Evolutionary conservation across 2,888 invertebrate genomes (phyloP), one percentile per base, ranked within the genome.

Genomic region (Thymelicus acteon): DNA sequence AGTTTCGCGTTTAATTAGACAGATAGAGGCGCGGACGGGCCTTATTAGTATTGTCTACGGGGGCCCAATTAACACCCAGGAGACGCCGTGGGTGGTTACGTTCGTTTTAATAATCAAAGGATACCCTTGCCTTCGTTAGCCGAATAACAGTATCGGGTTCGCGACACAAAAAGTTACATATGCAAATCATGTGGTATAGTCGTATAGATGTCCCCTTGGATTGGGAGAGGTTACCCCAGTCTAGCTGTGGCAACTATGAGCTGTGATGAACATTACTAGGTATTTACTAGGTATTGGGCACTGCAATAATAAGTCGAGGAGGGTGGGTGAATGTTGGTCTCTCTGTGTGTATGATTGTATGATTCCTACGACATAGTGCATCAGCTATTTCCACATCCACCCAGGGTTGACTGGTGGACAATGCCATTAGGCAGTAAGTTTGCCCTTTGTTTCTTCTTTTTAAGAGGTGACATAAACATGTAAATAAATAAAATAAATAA

Each of bases 31-130:
- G 91, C 92, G 92, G 91, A 91, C 92, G 90, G 87, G 91, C 90
- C 93, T 93, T 93, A 93, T 93, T 93, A 93, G 93, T 93, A 93
- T 93, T 93, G 93, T 93, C 93, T 93, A 92, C 92, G 92, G 93
- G 91, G 91, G 92, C 92, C 92, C 93, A 93, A 93, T 93, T 93
- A 93, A 92, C 93, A 91, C 93, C 88, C 87, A 87, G 89, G 87
- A 82, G 90, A 85, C 87, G 85, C 87, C 85, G 90, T 89, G 90
- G 92, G 90, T 89, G 91, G 92, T 82, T 84, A 85, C 85, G 83
- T 89, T 91, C 90, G 89, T 91, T 93, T 92, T 92, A 91, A 93
- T 93, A 92, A 93, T 92, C 91, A 92, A 91, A 88, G 91, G 91
- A 92, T 88, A 89, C 89, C 90, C 88, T 88, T 83, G 80, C 88